Evolutionary conservation across 2,888 invertebrate species (phyloP).

Genomic region (Embidobia sp.): DNA sequence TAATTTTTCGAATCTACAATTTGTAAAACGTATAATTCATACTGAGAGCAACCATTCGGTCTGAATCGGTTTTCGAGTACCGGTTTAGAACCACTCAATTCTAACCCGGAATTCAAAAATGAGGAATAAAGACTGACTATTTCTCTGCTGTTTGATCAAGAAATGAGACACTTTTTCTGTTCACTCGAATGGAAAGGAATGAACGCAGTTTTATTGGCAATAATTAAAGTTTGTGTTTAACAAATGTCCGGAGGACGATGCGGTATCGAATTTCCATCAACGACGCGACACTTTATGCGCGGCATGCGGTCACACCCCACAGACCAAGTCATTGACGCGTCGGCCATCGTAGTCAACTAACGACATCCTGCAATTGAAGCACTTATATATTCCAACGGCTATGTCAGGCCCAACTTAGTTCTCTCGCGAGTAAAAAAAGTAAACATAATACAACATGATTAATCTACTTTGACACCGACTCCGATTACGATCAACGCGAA

Average conservation of each 20-base stretch:
- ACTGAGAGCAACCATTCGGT: too few relatives aligned
- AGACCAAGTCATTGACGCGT: conserved; percentile 69
- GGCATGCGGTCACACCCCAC: conserved; percentile 67
- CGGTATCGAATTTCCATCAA: conserved; percentile 55
- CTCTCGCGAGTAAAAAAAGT: not conserved
- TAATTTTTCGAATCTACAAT: too few relatives aligned
- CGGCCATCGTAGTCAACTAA: conserved; percentile 65
- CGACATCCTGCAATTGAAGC: conserved; percentile 72
- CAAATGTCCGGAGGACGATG: conserved; percentile 43
- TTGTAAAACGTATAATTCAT: too few relatives aligned
- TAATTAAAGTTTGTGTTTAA: conserved; percentile 34
- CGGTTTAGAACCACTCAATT: too few relatives aligned
- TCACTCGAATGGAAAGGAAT: too few relatives aligned
- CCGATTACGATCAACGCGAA: not conserved
- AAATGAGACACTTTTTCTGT: too few relatives aligned
- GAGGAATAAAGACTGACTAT: too few relatives aligned
- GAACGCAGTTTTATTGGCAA: not conserved
- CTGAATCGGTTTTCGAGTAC: too few relatives aligned
- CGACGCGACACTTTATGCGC: conserved; percentile 45
- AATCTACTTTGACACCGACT: conserved; percentile 13
- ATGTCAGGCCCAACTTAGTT: conserved; percentile 7
- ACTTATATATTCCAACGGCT: conserved; percentile 57
- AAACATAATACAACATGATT: conserved; percentile 13
- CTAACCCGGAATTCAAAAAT: too few relatives aligned
- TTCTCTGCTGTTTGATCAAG: too few relatives aligned